Evolutionary conservation across 2,888 invertebrate species (phyloP).

Genomic region (Drosophila acutilabella): DNA sequence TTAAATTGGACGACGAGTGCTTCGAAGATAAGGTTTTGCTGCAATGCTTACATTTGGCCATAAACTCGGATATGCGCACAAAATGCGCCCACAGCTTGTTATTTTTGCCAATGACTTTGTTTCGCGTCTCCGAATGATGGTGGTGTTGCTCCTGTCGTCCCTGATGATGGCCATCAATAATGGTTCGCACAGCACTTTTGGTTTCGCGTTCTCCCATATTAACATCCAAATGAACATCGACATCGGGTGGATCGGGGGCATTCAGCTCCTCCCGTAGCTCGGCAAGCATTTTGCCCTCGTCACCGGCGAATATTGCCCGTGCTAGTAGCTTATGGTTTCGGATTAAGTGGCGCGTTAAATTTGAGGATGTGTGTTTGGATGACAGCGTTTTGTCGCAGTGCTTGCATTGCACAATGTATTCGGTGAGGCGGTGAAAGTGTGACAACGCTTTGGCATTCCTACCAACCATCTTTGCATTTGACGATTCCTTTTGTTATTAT

Average conservation of each 20-base stretch:
- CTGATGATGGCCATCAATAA: conserved; percentile 56
- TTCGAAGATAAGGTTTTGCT: conserved; percentile 71
- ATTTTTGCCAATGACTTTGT: conserved; percentile 69
- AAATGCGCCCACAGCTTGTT: conserved; percentile 71
- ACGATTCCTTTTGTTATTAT: conserved; percentile 14
- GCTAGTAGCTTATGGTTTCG: conserved; percentile 65
- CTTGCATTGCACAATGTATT: conserved; percentile 72
- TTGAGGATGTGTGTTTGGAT: conserved; percentile 74
- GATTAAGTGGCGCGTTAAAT: conserved; percentile 71
- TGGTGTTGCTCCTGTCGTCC: conserved; percentile 45
- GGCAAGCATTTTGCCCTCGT: conserved; percentile 71
- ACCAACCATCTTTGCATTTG: conserved; percentile 63
- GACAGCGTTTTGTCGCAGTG: conserved; percentile 74
- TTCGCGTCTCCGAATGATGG: conserved; percentile 50
- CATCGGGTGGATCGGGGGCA: conserved; percentile 56
- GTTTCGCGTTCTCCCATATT: conserved; percentile 64
- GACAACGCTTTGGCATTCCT: conserved; percentile 72
- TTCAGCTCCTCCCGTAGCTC: conserved; percentile 65
- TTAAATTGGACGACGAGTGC: conserved; percentile 72
- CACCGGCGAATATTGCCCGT: conserved; percentile 67
- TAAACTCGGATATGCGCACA: conserved; percentile 69
- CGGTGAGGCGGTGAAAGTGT: conserved; percentile 71
- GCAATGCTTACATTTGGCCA: conserved; percentile 73
- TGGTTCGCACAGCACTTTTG: conserved; percentile 65
- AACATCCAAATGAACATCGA: conserved; percentile 50